Conservation (phyloP, 2,888 invertebrate genomes). For the Teinopalpus imperialis region DNA sequence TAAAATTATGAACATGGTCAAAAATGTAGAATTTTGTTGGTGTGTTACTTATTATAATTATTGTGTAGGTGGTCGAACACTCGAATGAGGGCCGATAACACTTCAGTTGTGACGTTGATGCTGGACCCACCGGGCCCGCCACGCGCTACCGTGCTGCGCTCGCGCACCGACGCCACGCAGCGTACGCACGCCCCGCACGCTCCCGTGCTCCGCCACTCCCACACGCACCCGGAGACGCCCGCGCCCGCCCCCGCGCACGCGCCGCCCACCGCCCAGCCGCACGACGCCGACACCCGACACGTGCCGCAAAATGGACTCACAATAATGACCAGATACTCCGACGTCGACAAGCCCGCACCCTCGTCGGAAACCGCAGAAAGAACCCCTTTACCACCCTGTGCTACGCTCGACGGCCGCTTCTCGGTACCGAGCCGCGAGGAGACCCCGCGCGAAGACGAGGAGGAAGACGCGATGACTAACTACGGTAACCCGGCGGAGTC, state of each 20-base stretch:
- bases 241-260: slow-evolving; percentile 33
- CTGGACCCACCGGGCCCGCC: slow-evolving; percentile 94
- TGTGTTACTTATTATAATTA: no score
- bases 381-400: slow-evolving; percentile 58
- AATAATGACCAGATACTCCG: slow-evolving; percentile 75
- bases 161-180: slow-evolving; percentile 44
- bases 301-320: slow-evolving; percentile 72
- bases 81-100: slow-evolving; percentile 96
- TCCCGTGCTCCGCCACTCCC: slow-evolving; percentile 29
- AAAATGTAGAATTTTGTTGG: no score
- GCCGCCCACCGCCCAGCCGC: slow-evolving; percentile 33
- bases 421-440: slow-evolving; percentile 44
- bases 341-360: slow-evolving; percentile 50
- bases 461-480: slow-evolving; percentile 55
- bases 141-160: slow-evolving; percentile 83
- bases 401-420: slow-evolving; percentile 56
- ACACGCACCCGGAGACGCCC: slow-evolving; percentile 78
- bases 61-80: slow-evolving; percentile 88
- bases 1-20: no score
- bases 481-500: slow-evolving; percentile 76
- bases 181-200: slow-evolving; percentile 27
- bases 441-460: slow-evolving; percentile 36
- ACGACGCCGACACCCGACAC: slow-evolving; percentile 38
- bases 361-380: slow-evolving; percentile 38
- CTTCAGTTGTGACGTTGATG: slow-evolving; percentile 95